Conservation (phyloP, 2,888 invertebrate species). For the Nomada lathburiana region DNA sequence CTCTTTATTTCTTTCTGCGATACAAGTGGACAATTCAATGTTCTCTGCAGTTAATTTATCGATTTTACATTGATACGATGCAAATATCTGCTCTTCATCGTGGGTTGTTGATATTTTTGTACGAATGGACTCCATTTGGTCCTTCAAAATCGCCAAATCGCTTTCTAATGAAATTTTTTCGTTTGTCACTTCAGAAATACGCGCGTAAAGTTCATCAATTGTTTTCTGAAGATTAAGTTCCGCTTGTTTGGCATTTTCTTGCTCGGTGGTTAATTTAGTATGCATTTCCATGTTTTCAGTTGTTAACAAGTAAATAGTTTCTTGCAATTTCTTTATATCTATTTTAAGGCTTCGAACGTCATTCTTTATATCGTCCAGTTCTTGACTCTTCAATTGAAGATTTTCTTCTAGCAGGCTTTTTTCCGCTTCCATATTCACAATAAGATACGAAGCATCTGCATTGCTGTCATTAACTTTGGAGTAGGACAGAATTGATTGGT, state of each 20-base stretch:
- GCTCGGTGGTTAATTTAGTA: constrained; percentile 72
- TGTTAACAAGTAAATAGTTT: constrained; percentile 75
- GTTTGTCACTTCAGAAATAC: constrained; percentile 66
- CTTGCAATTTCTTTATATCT: constrained; percentile 74
- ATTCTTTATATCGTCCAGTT: constrained; percentile 76
- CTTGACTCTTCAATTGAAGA: constrained; percentile 73
- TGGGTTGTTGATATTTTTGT: constrained; percentile 33
- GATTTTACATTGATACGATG: constrained; percentile 68
- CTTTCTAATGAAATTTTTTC: constrained; percentile 70
- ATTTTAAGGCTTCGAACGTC: constrained; percentile 75
- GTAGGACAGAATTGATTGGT: constrained; percentile 15
- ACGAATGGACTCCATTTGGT: constrained; percentile 61
- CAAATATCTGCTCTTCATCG: constrained; percentile 60
- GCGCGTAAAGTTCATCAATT: constrained; percentile 70
- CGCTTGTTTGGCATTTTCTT: constrained; percentile 61
- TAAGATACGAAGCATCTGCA: constrained; percentile 32
- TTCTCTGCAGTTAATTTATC: constrained; percentile 73
- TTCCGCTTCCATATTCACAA: constrained; percentile 60
- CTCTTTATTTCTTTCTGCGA: constrained; percentile 86
- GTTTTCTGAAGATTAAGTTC: constrained; percentile 65
- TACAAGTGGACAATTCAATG: constrained; percentile 85
- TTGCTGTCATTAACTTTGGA: constrained; percentile 25
- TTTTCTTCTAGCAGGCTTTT: constrained; percentile 71
- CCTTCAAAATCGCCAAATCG: constrained; percentile 57
- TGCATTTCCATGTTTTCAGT: constrained; percentile 78